These are phyloP conservation scores for Leptinotarsa texana DNA, from an alignment of 1,140 invertebrate species.

Conservation along the genomic window DNA sequence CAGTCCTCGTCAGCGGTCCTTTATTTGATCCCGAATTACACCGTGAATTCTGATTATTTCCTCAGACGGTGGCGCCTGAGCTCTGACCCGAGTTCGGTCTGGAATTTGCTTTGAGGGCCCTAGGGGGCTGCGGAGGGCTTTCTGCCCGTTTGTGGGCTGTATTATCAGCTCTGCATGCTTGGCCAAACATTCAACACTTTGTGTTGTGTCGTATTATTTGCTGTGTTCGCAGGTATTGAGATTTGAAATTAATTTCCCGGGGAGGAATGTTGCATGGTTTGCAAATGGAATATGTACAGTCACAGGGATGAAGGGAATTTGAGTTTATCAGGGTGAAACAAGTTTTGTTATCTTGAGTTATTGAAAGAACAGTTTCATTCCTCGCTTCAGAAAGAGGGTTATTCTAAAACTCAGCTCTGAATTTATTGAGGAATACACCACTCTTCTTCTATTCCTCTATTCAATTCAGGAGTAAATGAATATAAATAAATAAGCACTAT, in stretches of 20 bases:
- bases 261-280: not conserved
- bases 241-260: conserved; percentile 11
- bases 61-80: not conserved
- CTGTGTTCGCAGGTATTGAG: conserved; percentile 3
- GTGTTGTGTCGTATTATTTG: conserved; percentile 6
- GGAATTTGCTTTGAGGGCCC: conserved; percentile 15
- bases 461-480: too few relatives aligned
- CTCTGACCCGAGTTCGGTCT: not conserved
- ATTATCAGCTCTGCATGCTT: conserved; percentile 12
- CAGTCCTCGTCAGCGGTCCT: too few relatives aligned
- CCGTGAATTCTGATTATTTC: not conserved
- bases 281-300: too few relatives aligned
- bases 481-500: too few relatives aligned
- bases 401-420: too few relatives aligned
- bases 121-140: not conserved
- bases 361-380: too few relatives aligned
- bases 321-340: too few relatives aligned
- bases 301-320: too few relatives aligned
- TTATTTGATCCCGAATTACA: not conserved
- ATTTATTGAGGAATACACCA: too few relatives aligned
- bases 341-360: too few relatives aligned
- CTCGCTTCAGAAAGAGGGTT: too few relatives aligned
- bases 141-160: not conserved
- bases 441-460: too few relatives aligned
- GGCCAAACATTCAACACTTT: conserved; percentile 5